Evolutionary conservation across 2,888 invertebrate species (phyloP).

Genomic region (Kuschelorhynchus macadamiae): DNA sequence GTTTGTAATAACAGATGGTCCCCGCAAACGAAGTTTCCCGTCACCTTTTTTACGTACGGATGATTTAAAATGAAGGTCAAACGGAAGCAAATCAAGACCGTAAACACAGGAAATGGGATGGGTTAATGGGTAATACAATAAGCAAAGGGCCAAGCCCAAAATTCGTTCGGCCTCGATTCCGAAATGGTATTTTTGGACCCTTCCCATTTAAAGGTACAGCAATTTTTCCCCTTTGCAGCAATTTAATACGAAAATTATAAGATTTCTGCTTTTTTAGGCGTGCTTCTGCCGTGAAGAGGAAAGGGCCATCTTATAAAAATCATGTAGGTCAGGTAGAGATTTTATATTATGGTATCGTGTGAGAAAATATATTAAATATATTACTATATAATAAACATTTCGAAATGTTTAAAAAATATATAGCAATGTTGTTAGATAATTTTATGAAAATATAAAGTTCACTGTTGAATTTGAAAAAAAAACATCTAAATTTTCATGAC

Average conservation of each 20-base stretch:
- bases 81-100: constrained; percentile 48
- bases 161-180: constrained; percentile 38
- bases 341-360: no score
- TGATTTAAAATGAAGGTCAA: constrained; percentile 42
- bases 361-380: no score
- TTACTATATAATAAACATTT: no score
- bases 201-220: constrained; percentile 31
- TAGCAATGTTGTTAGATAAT: no score
- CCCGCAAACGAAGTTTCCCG: no score
- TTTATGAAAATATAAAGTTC: no score
- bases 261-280: constrained; percentile 22
- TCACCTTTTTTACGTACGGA: not conserved
- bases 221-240: constrained; percentile 29
- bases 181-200: constrained; percentile 26
- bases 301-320: no score
- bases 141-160: constrained; percentile 46
- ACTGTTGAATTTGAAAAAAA: no score
- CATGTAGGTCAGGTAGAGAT: no score
- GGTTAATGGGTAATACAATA: constrained; percentile 42
- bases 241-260: constrained; percentile 49
- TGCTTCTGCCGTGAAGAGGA: not conserved
- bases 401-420: no score
- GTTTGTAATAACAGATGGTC: no score
- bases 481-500: no score
- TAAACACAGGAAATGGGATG: constrained; percentile 50